These are phyloP conservation scores for Chrosomus eos DNA, from an alignment of 2,797 vertebrate genomes.

Conservation along the genomic window DNA sequence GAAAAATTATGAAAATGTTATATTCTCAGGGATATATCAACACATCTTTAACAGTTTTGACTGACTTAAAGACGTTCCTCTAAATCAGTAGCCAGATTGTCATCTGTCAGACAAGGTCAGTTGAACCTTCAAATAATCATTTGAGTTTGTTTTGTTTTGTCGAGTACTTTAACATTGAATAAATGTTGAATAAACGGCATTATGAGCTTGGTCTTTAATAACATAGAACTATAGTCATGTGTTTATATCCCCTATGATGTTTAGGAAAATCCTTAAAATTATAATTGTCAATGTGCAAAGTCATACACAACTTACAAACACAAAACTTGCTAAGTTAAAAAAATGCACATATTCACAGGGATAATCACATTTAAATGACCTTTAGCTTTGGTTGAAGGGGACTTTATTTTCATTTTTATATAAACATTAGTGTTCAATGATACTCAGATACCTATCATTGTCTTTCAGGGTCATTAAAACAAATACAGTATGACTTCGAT, in stretches of 20 bases:
- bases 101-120: not conserved
- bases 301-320: not conserved
- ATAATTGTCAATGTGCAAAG: not conserved
- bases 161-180: not conserved
- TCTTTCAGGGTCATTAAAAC: no score
- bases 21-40: not conserved
- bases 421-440: no score
- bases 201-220: not conserved
- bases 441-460: no score
- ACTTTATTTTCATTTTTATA: no score
- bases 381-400: no score
- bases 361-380: no score
- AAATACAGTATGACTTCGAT: no score
- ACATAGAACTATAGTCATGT: not conserved
- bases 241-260: not conserved
- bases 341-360: no score
- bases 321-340: not conserved
- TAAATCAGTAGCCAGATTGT: not conserved
- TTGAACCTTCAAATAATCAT: not conserved
- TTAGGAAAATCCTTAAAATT: not conserved
- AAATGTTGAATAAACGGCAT: not conserved
- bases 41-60: not conserved
- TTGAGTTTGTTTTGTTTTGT: not conserved
- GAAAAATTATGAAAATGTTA: not conserved
- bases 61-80: not conserved